Evolutionary conservation across 1,140 invertebrate genomes (phyloP).

Genomic region (Venustaconcha ellipsiformis): DNA sequence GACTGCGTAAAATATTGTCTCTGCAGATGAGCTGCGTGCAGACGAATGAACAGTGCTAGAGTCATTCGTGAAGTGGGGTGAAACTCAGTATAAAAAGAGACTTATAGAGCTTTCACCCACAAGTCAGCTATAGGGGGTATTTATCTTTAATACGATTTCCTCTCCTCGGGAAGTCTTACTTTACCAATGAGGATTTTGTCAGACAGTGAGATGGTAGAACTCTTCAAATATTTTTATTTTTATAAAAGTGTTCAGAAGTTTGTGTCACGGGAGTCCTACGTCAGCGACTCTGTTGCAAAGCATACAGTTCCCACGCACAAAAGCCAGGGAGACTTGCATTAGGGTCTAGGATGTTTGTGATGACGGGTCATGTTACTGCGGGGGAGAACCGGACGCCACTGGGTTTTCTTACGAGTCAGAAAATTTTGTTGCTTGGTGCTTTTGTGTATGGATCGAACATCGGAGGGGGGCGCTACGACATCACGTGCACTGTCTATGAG

Average conservation of each 20-base stretch:
- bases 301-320: not conserved
- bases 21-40: constrained; percentile 34
- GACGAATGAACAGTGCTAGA: constrained; percentile 36
- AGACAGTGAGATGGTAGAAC: constrained; percentile 40
- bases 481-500: constrained; percentile 37
- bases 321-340: constrained; percentile 28
- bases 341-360: constrained; percentile 36
- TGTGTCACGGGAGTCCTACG: not conserved
- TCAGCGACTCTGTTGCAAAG: constrained; percentile 1
- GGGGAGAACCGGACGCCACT: constrained; percentile 43
- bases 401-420: constrained; percentile 28
- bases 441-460: constrained; percentile 43
- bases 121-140: constrained; percentile 37
- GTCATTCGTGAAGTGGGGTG: constrained; percentile 34
- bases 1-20: constrained; percentile 35
- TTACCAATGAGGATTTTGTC: constrained; percentile 39
- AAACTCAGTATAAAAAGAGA: constrained; percentile 30
- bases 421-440: constrained; percentile 35
- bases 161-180: constrained; percentile 37
- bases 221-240: constrained; percentile 44
- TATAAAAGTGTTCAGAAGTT: not conserved
- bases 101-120: constrained; percentile 26
- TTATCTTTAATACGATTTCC: constrained; percentile 43
- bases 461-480: constrained; percentile 42
- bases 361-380: constrained; percentile 42